Percentiles rank a stretch among this genome's conserved stretches.
phyloP scores from a whole-genome alignment of 2,113 vertebrate species.

The Cephalopholis sonnerati region DNA sequence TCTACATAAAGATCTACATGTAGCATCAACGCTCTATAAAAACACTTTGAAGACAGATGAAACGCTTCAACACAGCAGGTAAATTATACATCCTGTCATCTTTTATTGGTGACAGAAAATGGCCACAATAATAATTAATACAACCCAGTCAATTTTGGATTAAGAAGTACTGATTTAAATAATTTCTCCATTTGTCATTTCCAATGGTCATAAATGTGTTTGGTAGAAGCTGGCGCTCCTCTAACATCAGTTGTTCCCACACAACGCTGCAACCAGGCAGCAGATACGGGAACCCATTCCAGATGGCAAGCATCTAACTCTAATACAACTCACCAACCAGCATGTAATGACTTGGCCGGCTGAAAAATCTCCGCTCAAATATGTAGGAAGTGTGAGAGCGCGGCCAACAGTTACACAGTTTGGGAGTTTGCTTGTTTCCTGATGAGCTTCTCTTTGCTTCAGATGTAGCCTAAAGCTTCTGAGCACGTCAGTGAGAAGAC shows the following conservation, averaged over 20 bases:
- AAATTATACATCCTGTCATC: slow-evolving; percentile 30
- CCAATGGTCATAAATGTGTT: not conserved
- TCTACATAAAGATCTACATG: slow-evolving; percentile 15
- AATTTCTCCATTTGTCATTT: slow-evolving; percentile 1
- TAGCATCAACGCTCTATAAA: slow-evolving; percentile 3
- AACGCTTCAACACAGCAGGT: slow-evolving; percentile 42
- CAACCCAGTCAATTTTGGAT: slow-evolving; percentile 3
- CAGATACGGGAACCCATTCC: slow-evolving; percentile 48
- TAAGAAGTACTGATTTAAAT: slow-evolving; percentile 4
- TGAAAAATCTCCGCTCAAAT: slow-evolving; percentile 23
- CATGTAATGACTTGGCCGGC: slow-evolving; percentile 27
- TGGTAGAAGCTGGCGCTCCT: not conserved
- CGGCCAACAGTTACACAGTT: slow-evolving; percentile 1
- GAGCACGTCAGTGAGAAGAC: slow-evolving; percentile 35
- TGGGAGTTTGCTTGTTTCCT: slow-evolving; percentile 21
- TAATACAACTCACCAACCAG: slow-evolving; percentile 31
- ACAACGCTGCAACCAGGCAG: slow-evolving; percentile 50
- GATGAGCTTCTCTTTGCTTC: slow-evolving; percentile 24
- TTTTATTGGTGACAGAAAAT: slow-evolving; percentile 41
- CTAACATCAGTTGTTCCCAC: slow-evolving; percentile 34
- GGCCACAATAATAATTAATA: slow-evolving; percentile 24
- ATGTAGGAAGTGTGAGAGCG: slow-evolving; percentile 30
- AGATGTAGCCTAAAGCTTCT: slow-evolving; percentile 5
- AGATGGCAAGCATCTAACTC: slow-evolving; percentile 52
- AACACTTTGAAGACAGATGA: slow-evolving; percentile 30